A percentile compares a stretch with the other conserved stretches of the same genome.
phyloP scores from a whole-genome alignment of 2,113 vertebrate species.

The Cheilinus undulatus region DNA sequence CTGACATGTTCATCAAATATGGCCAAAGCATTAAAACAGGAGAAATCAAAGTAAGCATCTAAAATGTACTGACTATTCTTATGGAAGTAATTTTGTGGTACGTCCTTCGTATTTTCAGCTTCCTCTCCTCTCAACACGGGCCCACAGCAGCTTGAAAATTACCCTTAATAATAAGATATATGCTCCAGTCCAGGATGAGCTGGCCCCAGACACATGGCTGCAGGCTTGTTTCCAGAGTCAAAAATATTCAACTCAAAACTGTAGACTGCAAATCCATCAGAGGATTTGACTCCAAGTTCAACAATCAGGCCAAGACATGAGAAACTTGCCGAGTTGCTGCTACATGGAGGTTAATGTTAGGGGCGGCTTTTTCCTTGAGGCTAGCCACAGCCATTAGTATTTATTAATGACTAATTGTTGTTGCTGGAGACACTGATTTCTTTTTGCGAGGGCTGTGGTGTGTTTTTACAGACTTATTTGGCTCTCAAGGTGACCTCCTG shows the following conservation, averaged over 20 bases:
- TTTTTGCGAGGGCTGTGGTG: constrained; percentile 10
- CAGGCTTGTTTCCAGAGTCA: constrained; percentile 33
- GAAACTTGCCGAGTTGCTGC: constrained; percentile 14
- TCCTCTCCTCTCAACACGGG: neutral
- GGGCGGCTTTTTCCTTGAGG: constrained; percentile 42
- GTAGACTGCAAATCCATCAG: constrained; percentile 23
- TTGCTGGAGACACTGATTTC: constrained; percentile 23
- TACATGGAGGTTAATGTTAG: constrained; percentile 53
- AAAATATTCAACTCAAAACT: constrained; percentile 19
- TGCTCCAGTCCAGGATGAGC: neutral
- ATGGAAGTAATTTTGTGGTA: neutral
- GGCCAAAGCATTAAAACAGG: too few species aligned
- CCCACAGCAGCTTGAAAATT: neutral
- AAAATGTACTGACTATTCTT: neutral
- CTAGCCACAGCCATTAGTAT: constrained; percentile 50
- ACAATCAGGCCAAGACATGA: constrained; percentile 29
- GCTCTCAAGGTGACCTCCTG: neutral
- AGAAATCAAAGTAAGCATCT: too few species aligned
- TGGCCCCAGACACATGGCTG: neutral
- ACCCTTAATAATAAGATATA: neutral
- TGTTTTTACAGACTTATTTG: constrained; percentile 5
- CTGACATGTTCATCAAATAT: too few species aligned
- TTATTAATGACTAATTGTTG: constrained; percentile 68
- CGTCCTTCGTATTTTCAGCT: neutral
- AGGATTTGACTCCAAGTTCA: constrained; percentile 35